phyloP scores from a whole-genome alignment of 2,797 vertebrate species.

The Aselliscus stoliczkanus region DNA sequence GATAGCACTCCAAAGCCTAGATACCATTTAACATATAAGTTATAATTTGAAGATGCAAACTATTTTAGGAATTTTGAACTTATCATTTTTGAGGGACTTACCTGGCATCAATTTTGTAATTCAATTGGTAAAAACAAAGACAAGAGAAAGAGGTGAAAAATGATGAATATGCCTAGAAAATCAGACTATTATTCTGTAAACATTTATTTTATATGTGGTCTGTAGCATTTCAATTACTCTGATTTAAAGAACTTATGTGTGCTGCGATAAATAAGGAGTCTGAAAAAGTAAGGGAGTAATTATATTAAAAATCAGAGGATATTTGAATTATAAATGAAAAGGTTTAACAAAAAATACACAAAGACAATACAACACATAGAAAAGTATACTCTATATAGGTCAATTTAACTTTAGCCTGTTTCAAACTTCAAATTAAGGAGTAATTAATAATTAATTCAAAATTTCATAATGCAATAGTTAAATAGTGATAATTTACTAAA shows the following conservation, averaged over 20 bases:
- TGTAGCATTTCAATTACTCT: neutral
- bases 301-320: neutral
- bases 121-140: neutral
- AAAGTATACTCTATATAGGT: neutral
- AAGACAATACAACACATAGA: neutral
- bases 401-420: neutral
- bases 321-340: constrained; percentile 6
- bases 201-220: neutral
- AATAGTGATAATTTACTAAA: neutral
- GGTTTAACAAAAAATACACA: neutral
- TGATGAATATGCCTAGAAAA: neutral
- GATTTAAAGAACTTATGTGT: neutral
- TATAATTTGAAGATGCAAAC: neutral
- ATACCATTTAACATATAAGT: neutral
- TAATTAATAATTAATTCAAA: neutral
- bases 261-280: neutral
- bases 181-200: neutral
- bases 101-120: neutral
- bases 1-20: neutral
- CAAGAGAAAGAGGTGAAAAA: neutral
- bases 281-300: neutral
- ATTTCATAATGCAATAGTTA: neutral
- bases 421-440: neutral
- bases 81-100: neutral
- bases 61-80: neutral